Conservation (phyloP, 2,888 invertebrate species). For the Cistogaster globosa region DNA sequence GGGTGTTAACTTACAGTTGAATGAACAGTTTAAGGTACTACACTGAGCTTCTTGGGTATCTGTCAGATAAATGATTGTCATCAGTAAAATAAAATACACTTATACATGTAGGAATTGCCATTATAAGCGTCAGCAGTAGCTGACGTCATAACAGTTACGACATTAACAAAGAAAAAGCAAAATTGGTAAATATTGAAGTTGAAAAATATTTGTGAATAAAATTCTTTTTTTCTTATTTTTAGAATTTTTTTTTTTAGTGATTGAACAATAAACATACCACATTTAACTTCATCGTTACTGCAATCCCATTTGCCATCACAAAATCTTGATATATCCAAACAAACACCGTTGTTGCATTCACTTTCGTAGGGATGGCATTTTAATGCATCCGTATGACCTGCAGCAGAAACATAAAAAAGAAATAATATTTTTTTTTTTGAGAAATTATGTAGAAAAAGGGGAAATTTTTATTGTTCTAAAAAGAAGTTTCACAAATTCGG, state of each 20-base stretch:
- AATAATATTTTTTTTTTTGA: not conserved
- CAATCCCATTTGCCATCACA: conserved; percentile 82
- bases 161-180: not conserved
- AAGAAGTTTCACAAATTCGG: no score
- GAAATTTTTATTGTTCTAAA: no score
- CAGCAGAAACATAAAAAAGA: conserved; percentile 4
- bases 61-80: conserved; percentile 61
- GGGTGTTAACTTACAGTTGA: conserved; percentile 88
- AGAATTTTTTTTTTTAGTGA: no score
- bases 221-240: no score
- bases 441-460: not conserved
- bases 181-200: no score
- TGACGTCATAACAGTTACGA: not conserved
- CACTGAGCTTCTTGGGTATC: conserved; percentile 83
- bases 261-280: conserved; percentile 76
- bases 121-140: not conserved
- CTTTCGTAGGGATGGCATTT: conserved; percentile 88
- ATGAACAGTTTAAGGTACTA: conserved; percentile 85
- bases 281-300: conserved; percentile 82
- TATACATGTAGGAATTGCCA: not conserved
- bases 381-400: conserved; percentile 85
- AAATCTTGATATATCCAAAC: conserved; percentile 82
- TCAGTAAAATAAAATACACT: not conserved
- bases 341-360: conserved; percentile 85
- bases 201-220: not conserved